Evolutionary conservation across 2,888 invertebrate species (phyloP), one percentile per base, ranked within the genome.

Genomic region (Hofmannophila pseudospretella): DNA sequence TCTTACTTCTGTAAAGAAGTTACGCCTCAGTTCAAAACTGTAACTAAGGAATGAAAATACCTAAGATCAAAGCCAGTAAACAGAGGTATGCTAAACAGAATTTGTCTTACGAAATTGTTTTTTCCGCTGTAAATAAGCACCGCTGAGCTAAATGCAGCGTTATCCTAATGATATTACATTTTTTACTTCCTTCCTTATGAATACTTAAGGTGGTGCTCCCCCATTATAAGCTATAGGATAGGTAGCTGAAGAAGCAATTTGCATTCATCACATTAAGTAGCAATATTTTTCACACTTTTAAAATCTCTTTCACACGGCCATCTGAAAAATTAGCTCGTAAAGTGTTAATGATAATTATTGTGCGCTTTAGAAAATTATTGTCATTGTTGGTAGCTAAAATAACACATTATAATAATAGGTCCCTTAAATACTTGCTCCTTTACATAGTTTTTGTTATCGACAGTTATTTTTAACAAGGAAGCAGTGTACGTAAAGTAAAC

Each of bases 121-220:
- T 29, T 35, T 26, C 34, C 34, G 26, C 27, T 47, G 45, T 49
- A 38, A 56, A 60, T 53, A 61, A 60, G 50, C 53, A 44, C 49
- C 45, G 47, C 36, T 41, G 45, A 49, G 50, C 47, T 45, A 36
- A 39, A 49, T 63, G 56, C 57, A 58, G 46, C 45, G 50, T 48
- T 52, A 45, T 54, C 54, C 50, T 66, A 73, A 79, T 69, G 66
- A 63, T 67, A 74, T 80, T 76, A 71, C 58, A 69, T 73, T 72
- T 74, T 74, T 71, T 58, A 63, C 59, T 64, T 67, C 58, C 67
- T 54, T 59, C 58, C 71, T 78, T 73, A 74, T 74, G 73, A 80
- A 80, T 79, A 72, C 68, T 67, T 61, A 52, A 72, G 61, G 38
- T 50, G 51, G 38, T 42, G 38, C 55, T 60, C 58, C 66, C 68